phyloP scores from a whole-genome alignment of 2,888 invertebrate genomes.

The Mylabris sibirica region DNA sequence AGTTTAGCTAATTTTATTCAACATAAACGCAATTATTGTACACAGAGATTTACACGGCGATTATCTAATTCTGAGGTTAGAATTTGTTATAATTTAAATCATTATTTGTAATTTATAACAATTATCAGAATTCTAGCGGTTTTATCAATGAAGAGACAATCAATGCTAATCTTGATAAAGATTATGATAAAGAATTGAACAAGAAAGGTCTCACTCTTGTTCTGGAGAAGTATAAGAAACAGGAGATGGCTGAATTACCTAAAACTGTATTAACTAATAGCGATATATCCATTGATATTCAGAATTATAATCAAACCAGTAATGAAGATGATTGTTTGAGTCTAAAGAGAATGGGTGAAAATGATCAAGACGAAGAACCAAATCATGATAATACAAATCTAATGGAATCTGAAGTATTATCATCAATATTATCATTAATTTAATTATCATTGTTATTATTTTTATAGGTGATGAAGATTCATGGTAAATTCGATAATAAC shows the following conservation, averaged over 20 bases:
- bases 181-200: background rate
- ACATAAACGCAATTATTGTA: slow-evolving; percentile 87
- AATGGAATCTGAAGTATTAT: slow-evolving; percentile 69
- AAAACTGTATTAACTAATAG: slow-evolving; percentile 43
- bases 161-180: background rate
- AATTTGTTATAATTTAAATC: no score
- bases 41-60: slow-evolving; percentile 61
- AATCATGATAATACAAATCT: no score
- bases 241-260: slow-evolving; percentile 46
- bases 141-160: background rate
- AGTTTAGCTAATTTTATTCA: slow-evolving; percentile 89
- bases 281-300: slow-evolving; percentile 43
- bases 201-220: slow-evolving; percentile 33
- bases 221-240: slow-evolving; percentile 48
- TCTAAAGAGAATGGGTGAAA: slow-evolving; percentile 68
- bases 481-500: slow-evolving; percentile 64
- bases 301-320: slow-evolving; percentile 23
- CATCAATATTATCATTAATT: background rate
- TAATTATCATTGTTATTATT: background rate
- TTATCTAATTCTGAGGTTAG: slow-evolving; percentile 1
- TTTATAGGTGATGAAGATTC: slow-evolving; percentile 67
- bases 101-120: no score
- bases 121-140: slow-evolving; percentile 21
- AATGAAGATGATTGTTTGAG: slow-evolving; percentile 38
- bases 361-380: slow-evolving; percentile 49